Conservation (phyloP, 2,797 vertebrate genomes). For the Enteromius afrohamiltoni region DNA sequence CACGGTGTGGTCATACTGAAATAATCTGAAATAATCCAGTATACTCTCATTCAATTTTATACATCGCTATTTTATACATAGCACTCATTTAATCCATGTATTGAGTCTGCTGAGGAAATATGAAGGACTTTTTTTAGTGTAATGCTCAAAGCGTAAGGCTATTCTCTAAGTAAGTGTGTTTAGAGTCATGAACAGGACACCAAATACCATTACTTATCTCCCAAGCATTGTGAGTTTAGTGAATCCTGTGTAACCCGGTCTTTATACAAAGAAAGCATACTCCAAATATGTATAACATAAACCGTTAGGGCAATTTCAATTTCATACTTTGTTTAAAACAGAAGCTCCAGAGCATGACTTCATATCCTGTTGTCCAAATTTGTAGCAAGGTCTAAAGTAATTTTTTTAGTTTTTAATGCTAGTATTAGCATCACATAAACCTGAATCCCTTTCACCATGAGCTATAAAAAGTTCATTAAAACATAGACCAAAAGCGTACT, state of each 20-base stretch:
- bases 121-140: not conserved
- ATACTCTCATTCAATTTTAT: not conserved
- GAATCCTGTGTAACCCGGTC: too few species aligned
- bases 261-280: not conserved
- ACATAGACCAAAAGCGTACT: conserved; percentile 24
- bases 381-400: not conserved
- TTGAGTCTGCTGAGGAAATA: not conserved
- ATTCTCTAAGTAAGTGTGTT: not conserved
- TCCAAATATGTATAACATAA: not conserved
- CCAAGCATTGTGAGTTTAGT: not conserved
- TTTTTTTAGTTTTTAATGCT: not conserved
- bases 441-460: conserved; percentile 2
- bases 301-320: not conserved
- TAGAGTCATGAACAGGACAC: not conserved
- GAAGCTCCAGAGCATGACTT: not conserved
- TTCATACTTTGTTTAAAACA: not conserved
- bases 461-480: conserved; percentile 39
- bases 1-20: not conserved
- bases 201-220: not conserved
- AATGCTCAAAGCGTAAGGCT: not conserved
- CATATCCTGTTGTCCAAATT: not conserved
- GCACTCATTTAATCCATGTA: not conserved
- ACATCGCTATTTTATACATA: not conserved
- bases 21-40: not conserved
- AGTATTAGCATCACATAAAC: not conserved